phyloP scores from a whole-genome alignment of 1,140 invertebrate genomes.

The roundworm (Caenorhabditis elegans) region DNA sequence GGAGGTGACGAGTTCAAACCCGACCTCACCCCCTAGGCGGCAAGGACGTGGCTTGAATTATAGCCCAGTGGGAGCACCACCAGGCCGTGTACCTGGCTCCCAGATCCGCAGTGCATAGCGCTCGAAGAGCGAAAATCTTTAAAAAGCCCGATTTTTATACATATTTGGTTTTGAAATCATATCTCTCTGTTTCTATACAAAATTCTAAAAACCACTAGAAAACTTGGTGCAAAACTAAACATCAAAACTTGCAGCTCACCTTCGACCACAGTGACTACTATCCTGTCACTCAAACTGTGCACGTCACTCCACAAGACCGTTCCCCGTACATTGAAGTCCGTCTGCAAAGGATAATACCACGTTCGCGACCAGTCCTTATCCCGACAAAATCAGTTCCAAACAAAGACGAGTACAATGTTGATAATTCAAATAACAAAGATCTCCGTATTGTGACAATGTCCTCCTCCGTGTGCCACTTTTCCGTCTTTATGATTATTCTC shows the following conservation, averaged over 20 bases:
- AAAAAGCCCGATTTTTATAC: too few species aligned
- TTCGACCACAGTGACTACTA: conserved; percentile 53
- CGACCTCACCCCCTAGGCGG: too few species aligned
- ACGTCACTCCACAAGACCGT: conserved; percentile 39
- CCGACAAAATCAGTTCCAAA: neutral
- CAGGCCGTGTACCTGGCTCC: too few species aligned
- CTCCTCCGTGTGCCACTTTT: neutral
- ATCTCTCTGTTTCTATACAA: too few species aligned
- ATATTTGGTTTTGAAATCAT: too few species aligned
- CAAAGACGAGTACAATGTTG: neutral
- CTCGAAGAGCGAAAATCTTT: too few species aligned
- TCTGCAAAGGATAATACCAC: conserved; percentile 7
- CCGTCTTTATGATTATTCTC: too few species aligned
- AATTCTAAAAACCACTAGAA: too few species aligned
- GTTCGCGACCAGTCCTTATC: neutral
- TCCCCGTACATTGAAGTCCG: conserved; percentile 50
- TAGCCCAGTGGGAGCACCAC: too few species aligned
- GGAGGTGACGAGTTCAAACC: too few species aligned
- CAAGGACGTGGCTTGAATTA: too few species aligned
- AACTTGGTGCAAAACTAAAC: neutral
- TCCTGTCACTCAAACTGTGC: conserved; percentile 41
- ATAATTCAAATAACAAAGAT: neutral
- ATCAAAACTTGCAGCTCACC: conserved; percentile 48
- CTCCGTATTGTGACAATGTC: conserved; percentile 16
- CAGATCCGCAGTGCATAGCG: too few species aligned